phyloP scores from a whole-genome alignment of 1,140 invertebrate species.

The Zaprionus taronus region DNA sequence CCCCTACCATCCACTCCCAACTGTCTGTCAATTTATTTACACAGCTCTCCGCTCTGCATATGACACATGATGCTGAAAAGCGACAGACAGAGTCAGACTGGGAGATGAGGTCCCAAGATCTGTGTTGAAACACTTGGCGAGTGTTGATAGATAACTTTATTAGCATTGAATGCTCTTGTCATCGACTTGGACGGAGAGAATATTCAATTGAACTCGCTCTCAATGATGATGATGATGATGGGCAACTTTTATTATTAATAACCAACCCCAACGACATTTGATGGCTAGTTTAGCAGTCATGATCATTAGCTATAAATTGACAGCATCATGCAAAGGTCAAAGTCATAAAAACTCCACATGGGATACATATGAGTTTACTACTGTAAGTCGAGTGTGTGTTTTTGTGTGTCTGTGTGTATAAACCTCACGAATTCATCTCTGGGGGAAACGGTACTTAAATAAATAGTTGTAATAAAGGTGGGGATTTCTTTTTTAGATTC shows the following conservation, averaged over 20 bases:
- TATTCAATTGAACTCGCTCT: conserved; percentile 57
- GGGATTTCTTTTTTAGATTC: not conserved
- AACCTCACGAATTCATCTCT: too few relatives aligned
- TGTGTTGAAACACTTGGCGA: conserved; percentile 3
- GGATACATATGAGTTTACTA: conserved; percentile 27
- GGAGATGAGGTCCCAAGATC: not conserved
- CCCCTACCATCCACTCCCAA: not conserved
- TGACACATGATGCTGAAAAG: conserved; percentile 3
- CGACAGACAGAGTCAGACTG: not conserved
- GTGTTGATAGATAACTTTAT: conserved; percentile 66
- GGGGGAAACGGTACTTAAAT: not conserved
- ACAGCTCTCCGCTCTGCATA: conserved; percentile 45
- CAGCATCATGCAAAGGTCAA: conserved; percentile 73
- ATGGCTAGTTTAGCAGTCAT: conserved; percentile 58
- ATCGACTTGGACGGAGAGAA: conserved; percentile 14
- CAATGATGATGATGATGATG: conserved; percentile 38
- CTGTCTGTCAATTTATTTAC: conserved; percentile 54
- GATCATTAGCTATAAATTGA: conserved; percentile 66
- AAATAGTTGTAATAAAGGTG: not conserved
- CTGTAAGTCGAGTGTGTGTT: not conserved
- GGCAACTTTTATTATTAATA: conserved; percentile 70
- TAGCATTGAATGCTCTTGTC: conserved; percentile 49
- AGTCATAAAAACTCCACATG: conserved; percentile 62
- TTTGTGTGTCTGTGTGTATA: not conserved
- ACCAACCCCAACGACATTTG: conserved; percentile 67